Evolutionary conservation across 2,797 vertebrate species (phyloP).

Genomic region (Cossypha caffra): DNA sequence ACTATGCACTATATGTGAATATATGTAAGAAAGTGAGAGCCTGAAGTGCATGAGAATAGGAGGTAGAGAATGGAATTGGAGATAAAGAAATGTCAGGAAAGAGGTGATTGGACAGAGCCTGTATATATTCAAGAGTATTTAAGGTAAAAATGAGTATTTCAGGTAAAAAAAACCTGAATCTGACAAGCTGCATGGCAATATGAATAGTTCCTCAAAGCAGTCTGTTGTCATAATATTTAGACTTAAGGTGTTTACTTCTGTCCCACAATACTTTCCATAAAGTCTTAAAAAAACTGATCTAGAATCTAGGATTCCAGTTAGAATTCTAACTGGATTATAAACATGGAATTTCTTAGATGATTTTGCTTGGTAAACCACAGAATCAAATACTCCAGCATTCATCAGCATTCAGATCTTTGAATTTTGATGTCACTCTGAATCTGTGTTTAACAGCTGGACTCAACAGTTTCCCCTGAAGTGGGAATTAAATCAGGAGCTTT

Average conservation of each 20-base stretch:
- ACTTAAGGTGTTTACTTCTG: background rate
- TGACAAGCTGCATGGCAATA: background rate
- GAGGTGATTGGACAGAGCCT: background rate
- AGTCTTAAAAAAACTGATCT: background rate
- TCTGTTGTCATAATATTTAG: background rate
- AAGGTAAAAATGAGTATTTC: background rate
- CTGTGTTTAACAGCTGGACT: background rate
- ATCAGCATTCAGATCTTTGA: background rate
- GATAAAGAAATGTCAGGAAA: background rate
- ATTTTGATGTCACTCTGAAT: background rate
- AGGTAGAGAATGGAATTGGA: background rate
- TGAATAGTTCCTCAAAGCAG: background rate
- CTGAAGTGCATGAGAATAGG: background rate
- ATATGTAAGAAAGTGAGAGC: background rate
- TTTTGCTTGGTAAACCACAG: background rate
- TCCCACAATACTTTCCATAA: background rate
- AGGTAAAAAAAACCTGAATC: background rate
- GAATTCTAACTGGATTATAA: background rate
- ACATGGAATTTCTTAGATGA: background rate
- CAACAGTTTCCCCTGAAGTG: background rate
- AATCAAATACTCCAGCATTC: background rate
- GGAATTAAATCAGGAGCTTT: background rate
- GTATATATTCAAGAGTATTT: background rate
- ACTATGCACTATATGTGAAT: background rate
- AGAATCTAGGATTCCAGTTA: too few species aligned